Conservation (phyloP, 2,888 invertebrate genomes). For the Tipula helvola region DNA sequence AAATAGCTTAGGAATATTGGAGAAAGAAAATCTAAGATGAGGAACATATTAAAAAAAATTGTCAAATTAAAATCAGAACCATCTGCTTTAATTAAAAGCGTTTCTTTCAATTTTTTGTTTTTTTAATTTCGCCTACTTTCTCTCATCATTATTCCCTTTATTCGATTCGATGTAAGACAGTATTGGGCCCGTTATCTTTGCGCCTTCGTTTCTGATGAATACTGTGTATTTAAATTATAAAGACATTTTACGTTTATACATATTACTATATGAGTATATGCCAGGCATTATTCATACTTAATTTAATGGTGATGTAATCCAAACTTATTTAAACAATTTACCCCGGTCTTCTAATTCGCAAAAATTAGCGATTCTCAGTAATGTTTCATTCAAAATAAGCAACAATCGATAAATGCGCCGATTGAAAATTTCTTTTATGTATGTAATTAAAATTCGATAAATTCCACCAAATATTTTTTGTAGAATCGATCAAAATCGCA, state of each 20-base stretch:
- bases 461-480: too few relatives aligned
- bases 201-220: background rate
- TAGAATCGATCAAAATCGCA: background rate
- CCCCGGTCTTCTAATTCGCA: background rate
- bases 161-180: background rate
- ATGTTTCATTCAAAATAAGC: background rate
- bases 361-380: too few relatives aligned
- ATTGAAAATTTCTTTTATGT: too few relatives aligned
- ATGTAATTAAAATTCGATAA: too few relatives aligned
- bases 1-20: background rate
- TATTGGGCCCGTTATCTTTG: background rate
- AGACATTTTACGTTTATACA: too few relatives aligned
- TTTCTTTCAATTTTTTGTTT: background rate
- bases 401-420: too few relatives aligned
- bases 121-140: background rate
- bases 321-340: background rate
- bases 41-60: background rate
- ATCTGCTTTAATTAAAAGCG: background rate
- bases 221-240: background rate
- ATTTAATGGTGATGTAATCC: background rate
- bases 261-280: too few relatives aligned
- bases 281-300: background rate
- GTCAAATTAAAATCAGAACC: background rate
- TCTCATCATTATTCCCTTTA: background rate
- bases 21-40: background rate